Evolutionary conservation across 2,888 invertebrate species (phyloP).

Genomic region (Caenorhabditis doughertyi): DNA sequence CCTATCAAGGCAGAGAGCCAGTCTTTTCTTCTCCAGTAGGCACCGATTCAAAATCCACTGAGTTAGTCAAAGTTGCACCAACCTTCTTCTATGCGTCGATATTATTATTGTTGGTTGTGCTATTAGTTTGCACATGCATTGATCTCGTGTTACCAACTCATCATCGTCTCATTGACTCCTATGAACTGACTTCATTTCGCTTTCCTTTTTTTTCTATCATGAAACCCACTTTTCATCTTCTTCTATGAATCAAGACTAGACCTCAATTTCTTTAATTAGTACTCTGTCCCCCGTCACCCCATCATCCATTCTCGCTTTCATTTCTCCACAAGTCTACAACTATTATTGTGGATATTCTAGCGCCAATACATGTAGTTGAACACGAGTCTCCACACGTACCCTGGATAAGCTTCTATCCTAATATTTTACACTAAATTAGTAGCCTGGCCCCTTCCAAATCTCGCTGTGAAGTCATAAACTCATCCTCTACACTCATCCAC

Average conservation of each 20-base stretch:
- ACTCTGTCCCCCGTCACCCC: not conserved
- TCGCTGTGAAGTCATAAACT: slow-evolving; percentile 63
- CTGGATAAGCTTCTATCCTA: slow-evolving; percentile 28
- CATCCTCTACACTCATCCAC: slow-evolving; percentile 16
- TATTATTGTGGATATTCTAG: slow-evolving; percentile 47
- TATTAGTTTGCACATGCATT: slow-evolving; percentile 63
- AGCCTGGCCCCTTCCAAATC: slow-evolving; percentile 46
- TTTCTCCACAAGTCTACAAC: slow-evolving; percentile 12
- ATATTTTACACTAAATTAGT: slow-evolving; percentile 30
- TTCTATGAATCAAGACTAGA: slow-evolving; percentile 59
- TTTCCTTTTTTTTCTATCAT: slow-evolving; percentile 12
- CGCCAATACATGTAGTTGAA: slow-evolving; percentile 64
- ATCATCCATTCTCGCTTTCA: not conserved
- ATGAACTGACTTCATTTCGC: slow-evolving; percentile 42
- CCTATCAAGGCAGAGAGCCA: slow-evolving; percentile 68
- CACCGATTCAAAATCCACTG: slow-evolving; percentile 48
- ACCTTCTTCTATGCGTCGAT: slow-evolving; percentile 64
- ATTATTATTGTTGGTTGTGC: slow-evolving; percentile 64
- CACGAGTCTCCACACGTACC: slow-evolving; percentile 57
- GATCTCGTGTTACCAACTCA: slow-evolving; percentile 65
- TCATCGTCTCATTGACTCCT: slow-evolving; percentile 53
- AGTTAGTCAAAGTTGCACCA: slow-evolving; percentile 16
- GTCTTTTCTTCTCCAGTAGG: slow-evolving; percentile 68
- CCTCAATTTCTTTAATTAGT: slow-evolving; percentile 51
- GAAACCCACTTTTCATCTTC: too few relatives aligned